phyloP scores from a whole-genome alignment of 1,140 invertebrate genomes.

The Apocrypta bakeri region DNA sequence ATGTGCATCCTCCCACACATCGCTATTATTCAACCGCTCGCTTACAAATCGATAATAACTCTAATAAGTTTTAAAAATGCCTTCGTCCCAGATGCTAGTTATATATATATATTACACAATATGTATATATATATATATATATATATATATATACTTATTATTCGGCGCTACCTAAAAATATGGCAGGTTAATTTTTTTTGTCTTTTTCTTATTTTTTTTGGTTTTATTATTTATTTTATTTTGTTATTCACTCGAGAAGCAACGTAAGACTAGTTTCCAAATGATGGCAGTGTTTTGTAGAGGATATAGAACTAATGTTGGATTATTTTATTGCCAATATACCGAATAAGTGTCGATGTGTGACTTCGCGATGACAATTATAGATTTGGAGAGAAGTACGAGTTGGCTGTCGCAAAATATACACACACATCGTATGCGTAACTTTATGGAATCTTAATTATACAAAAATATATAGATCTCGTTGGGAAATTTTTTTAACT shows the following conservation, averaged over 20 bases:
- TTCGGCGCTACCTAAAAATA: slow-evolving; percentile 34
- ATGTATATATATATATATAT: background rate
- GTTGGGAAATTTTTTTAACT: background rate
- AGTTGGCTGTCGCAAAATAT: slow-evolving; percentile 17
- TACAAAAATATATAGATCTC: background rate
- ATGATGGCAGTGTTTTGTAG: slow-evolving; percentile 71
- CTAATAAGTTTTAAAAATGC: slow-evolving; percentile 31
- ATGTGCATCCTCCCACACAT: background rate
- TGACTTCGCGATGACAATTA: background rate
- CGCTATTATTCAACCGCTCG: slow-evolving; percentile 9
- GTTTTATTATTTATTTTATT: slow-evolving; percentile 20
- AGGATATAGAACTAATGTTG: slow-evolving; percentile 62
- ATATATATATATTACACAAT: no score
- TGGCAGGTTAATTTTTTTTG: slow-evolving; percentile 30
- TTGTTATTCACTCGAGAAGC: slow-evolving; percentile 55
- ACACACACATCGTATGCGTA: no score
- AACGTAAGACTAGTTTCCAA: slow-evolving; percentile 64
- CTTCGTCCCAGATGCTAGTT: slow-evolving; percentile 13
- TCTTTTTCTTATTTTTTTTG: slow-evolving; percentile 30
- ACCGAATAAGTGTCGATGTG: slow-evolving; percentile 44
- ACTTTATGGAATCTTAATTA: no score
- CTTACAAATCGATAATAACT: slow-evolving; percentile 42
- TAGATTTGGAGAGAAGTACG: background rate
- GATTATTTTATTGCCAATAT: slow-evolving; percentile 66
- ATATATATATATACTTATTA: background rate